phyloP scores from a whole-genome alignment of 2,797 vertebrate genomes.

The Fringilla coelebs region DNA sequence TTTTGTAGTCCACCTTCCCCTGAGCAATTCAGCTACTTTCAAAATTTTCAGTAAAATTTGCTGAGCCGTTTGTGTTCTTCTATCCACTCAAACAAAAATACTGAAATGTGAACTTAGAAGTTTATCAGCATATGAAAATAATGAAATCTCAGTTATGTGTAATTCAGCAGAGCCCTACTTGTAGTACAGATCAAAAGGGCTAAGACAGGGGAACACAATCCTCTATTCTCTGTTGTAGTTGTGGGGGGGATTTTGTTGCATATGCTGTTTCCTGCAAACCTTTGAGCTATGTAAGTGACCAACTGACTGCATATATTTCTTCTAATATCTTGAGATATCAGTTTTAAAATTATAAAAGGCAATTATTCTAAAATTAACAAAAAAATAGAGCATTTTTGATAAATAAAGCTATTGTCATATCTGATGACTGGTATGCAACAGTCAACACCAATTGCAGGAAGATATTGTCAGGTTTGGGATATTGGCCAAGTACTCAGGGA shows the following conservation, averaged over 20 bases:
- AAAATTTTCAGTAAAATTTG: not conserved
- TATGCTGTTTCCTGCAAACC: not conserved
- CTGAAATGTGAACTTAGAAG: not conserved
- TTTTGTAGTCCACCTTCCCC: not conserved
- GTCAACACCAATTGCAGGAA: not conserved
- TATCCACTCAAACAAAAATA: not conserved
- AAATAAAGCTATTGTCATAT: not conserved
- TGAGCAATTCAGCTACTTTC: not conserved
- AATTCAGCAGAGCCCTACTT: not conserved
- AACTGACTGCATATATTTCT: not conserved
- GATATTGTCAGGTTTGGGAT: not conserved
- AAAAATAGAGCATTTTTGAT: not conserved
- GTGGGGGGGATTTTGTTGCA: not conserved
- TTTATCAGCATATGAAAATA: not conserved
- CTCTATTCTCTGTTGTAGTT: not conserved
- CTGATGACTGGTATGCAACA: not conserved
- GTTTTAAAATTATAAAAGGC: not conserved
- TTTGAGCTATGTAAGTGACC: not conserved
- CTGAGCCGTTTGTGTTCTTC: not conserved
- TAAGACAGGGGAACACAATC: not conserved
- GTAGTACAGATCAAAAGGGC: not conserved
- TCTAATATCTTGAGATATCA: not conserved
- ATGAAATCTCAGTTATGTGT: not conserved
- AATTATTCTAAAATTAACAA: not conserved
- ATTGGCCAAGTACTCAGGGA: not conserved